phyloP scores from a whole-genome alignment of 2,888 invertebrate species.

The Ectemnius continuus region DNA sequence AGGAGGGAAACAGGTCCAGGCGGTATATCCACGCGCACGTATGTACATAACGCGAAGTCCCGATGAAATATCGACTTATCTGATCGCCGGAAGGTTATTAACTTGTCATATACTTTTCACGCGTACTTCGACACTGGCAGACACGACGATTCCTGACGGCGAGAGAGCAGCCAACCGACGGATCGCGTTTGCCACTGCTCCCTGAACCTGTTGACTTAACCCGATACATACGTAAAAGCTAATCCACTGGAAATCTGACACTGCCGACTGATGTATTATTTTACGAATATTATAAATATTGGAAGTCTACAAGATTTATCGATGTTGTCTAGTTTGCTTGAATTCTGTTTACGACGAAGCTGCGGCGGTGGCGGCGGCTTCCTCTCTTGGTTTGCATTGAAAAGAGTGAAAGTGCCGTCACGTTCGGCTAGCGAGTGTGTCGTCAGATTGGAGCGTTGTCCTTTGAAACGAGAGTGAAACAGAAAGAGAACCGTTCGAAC shows the following conservation, averaged over 20 bases:
- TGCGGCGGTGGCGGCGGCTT: constrained; percentile 31
- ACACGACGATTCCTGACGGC: not conserved
- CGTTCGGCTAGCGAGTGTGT: not conserved
- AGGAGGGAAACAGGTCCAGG: constrained; percentile 54
- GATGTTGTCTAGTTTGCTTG: too few species aligned
- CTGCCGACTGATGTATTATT: too few species aligned
- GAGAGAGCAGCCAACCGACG: not conserved
- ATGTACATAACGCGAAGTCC: constrained; percentile 8
- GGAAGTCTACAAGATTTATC: too few species aligned
- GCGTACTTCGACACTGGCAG: constrained; percentile 1
- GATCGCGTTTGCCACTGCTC: not conserved
- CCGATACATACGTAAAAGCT: too few species aligned
- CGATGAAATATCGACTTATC: constrained; percentile 60
- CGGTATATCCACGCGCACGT: too few species aligned
- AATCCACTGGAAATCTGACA: too few species aligned
- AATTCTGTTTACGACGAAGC: constrained; percentile 9
- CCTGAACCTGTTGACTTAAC: too few species aligned
- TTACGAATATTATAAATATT: too few species aligned
- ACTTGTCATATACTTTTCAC: constrained; percentile 60
- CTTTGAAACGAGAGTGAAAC: not conserved
- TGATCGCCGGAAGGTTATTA: constrained; percentile 65
- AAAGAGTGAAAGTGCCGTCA: constrained; percentile 9
- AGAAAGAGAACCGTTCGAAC: not conserved
- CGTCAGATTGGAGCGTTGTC: too few species aligned
- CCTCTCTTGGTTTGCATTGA: constrained; percentile 15